A percentile compares a stretch with the other conserved stretches of the same genome.
Evolutionary conservation across 1,140 invertebrate genomes (phyloP).

Genomic region (Brachionus calyciflorus): DNA sequence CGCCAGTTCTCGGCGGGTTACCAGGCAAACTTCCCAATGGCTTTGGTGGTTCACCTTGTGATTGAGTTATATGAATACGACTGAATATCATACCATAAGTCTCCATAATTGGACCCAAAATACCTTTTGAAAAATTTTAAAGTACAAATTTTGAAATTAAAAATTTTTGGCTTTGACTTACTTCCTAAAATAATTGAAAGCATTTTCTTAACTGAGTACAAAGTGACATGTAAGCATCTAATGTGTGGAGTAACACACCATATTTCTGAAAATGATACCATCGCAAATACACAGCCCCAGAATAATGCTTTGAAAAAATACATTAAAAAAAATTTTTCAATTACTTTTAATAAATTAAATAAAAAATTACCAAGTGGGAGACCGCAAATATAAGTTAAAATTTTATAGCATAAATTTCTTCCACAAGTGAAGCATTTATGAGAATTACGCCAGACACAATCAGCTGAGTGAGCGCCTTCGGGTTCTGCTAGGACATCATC

Average conservation of each 20-base stretch:
- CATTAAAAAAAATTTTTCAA: background rate
- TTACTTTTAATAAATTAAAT: background rate
- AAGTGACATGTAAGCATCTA: slow-evolving; percentile 8
- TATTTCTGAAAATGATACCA: slow-evolving; percentile 37
- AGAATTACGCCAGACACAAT: slow-evolving; percentile 36
- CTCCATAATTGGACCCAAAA: slow-evolving; percentile 42
- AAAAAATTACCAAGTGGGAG: slow-evolving; percentile 5
- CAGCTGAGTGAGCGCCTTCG: slow-evolving; percentile 9
- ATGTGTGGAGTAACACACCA: slow-evolving; percentile 43
- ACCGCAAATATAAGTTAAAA: slow-evolving; percentile 37
- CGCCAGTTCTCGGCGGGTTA: background rate
- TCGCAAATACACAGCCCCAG: slow-evolving; percentile 40
- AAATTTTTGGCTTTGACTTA: background rate
- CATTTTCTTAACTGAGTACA: slow-evolving; percentile 34
- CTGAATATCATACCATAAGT: slow-evolving; percentile 44
- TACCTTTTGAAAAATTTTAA: background rate
- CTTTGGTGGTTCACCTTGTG: slow-evolving; percentile 32
- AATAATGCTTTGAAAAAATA: slow-evolving; percentile 6
- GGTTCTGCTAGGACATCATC: slow-evolving; percentile 43
- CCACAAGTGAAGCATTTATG: slow-evolving; percentile 39
- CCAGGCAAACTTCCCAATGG: slow-evolving; percentile 20
- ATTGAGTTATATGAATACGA: slow-evolving; percentile 35
- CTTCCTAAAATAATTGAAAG: slow-evolving; percentile 30
- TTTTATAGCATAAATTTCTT: slow-evolving; percentile 44
- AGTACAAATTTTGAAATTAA: background rate